These are phyloP conservation scores for Eretmocerus hayati DNA, from an alignment of 2,888 invertebrate genomes.

Conservation along the genomic window DNA sequence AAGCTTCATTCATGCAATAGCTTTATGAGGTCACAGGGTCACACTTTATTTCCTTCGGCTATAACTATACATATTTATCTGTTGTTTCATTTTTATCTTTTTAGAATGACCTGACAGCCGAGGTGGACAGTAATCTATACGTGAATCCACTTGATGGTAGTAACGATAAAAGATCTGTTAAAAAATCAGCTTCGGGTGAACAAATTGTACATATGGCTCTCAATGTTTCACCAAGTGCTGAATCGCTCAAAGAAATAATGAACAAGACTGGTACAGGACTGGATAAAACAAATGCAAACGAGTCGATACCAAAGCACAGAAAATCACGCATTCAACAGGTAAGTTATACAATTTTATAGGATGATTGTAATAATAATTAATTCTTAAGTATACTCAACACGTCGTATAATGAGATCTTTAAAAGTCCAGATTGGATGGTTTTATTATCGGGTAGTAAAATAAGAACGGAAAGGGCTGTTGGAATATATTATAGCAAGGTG, in stretches of 20 bases:
- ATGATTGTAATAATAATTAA: background rate
- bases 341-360: constrained; percentile 20
- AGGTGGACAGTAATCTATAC: constrained; percentile 77
- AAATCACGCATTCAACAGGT: constrained; percentile 83
- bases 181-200: constrained; percentile 76
- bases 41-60: no score
- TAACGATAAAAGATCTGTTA: constrained; percentile 48
- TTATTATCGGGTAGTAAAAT: no score
- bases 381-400: no score
- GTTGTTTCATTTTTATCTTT: no score
- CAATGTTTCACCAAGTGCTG: constrained; percentile 45
- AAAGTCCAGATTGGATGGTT: no score
- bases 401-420: no score
- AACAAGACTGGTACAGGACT: constrained; percentile 44
- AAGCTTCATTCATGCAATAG: no score
- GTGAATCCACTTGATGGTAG: constrained; percentile 69
- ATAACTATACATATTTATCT: no score
- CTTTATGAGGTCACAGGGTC: no score
- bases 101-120: constrained; percentile 61
- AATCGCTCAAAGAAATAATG: constrained; percentile 49
- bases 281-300: constrained; percentile 56
- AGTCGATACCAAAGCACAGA: constrained; percentile 71
- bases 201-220: constrained; percentile 53
- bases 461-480: no score
- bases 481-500: no score